phyloP scores from a whole-genome alignment of 1,140 invertebrate species.

The Sycophila sp. region DNA sequence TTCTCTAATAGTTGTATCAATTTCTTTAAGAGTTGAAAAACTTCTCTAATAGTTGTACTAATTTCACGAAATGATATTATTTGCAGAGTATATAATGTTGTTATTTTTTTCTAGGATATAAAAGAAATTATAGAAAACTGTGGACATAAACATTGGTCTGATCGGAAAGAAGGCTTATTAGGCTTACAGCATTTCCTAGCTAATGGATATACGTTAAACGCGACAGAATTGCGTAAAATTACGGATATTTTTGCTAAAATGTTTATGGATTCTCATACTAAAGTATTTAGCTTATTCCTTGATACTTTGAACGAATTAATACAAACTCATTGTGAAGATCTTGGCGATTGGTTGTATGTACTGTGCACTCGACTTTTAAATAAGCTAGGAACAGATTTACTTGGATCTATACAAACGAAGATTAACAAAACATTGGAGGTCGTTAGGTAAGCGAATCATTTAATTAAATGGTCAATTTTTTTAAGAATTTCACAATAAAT shows the following conservation, averaged over 20 bases:
- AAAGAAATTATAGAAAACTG: slow-evolving; percentile 89
- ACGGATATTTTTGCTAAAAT: slow-evolving; percentile 94
- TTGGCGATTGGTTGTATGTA: slow-evolving; percentile 92
- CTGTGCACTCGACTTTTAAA: slow-evolving; percentile 75
- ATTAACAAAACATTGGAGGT: slow-evolving; percentile 87
- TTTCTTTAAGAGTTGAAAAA: too few relatives aligned
- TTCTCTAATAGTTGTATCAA: too few relatives aligned
- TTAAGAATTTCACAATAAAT: too few relatives aligned
- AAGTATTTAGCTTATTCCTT: slow-evolving; percentile 92
- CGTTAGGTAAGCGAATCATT: slow-evolving; percentile 73
- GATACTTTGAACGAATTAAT: slow-evolving; percentile 92
- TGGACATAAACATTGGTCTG: slow-evolving; percentile 88
- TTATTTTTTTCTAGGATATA: slow-evolving; percentile 79
- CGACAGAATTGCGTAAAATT: slow-evolving; percentile 79
- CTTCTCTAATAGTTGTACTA: too few relatives aligned
- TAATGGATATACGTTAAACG: slow-evolving; percentile 74
- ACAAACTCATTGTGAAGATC: slow-evolving; percentile 83
- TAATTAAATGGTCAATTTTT: slow-evolving; percentile 38
- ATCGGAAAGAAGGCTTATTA: slow-evolving; percentile 90
- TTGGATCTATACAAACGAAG: slow-evolving; percentile 90
- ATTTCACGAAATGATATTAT: too few relatives aligned
- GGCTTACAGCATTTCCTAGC: slow-evolving; percentile 81
- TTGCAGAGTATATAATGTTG: too few relatives aligned
- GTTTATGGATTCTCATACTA: slow-evolving; percentile 98
- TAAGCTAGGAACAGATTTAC: slow-evolving; percentile 89